Evolutionary conservation across 1,140 invertebrate genomes (phyloP).

Genomic region (Geopemphigus sp.): DNA sequence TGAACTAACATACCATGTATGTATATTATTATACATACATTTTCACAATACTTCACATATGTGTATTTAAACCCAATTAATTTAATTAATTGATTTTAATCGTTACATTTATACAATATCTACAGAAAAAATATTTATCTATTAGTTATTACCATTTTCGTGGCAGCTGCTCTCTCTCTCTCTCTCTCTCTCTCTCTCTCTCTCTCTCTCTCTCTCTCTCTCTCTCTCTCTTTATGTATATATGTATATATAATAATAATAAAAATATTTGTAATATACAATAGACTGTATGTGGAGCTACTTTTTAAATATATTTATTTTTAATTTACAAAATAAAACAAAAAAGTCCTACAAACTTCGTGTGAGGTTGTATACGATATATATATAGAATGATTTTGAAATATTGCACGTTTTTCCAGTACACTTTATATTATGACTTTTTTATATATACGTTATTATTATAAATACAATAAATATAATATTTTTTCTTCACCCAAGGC

Average conservation of each 20-base stretch:
- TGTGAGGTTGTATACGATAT: not conserved
- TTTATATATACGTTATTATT: too few species aligned
- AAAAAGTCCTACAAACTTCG: not conserved
- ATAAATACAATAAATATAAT: too few species aligned
- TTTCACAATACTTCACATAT: too few species aligned
- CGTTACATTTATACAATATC: too few species aligned
- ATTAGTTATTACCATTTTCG: not conserved
- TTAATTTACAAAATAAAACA: not conserved
- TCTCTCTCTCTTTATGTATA: too few species aligned
- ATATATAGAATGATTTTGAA: not conserved
- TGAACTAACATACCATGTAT: not conserved
- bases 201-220: too few species aligned
- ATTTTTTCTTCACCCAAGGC: too few species aligned
- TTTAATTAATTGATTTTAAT: not conserved
- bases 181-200: too few species aligned
- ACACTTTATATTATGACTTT: not conserved
- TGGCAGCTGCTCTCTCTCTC: conserved; percentile 17
- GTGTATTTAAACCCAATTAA: too few species aligned
- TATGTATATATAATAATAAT: not conserved
- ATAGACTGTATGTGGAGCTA: not conserved
- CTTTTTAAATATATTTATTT: not conserved
- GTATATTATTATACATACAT: too few species aligned
- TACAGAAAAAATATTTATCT: not conserved
- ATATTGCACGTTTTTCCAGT: not conserved
- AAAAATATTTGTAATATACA: not conserved